These are phyloP conservation scores for Uropsilus gracilis DNA, from an alignment of 2,113 vertebrate genomes.

Conservation along the genomic window DNA sequence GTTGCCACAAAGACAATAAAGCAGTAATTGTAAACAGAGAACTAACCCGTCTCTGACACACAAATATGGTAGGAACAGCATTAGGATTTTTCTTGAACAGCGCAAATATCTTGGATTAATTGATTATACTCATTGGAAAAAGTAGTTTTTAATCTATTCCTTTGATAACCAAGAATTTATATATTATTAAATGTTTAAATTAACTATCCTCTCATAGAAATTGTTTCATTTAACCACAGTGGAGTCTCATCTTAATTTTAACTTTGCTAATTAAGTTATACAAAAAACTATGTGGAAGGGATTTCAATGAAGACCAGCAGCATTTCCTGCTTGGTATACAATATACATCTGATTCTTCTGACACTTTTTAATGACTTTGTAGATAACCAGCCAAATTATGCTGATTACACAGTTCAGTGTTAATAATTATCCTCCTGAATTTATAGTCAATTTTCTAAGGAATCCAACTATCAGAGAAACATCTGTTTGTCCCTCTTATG, in stretches of 20 bases:
- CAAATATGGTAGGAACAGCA: neutral
- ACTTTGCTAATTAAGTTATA: conserved; percentile 69
- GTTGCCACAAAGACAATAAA: neutral
- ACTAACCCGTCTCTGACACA: neutral
- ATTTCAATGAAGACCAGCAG: conserved; percentile 36
- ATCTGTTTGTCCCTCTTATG: conserved; percentile 73
- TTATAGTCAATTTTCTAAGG: conserved; percentile 77
- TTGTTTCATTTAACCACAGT: conserved; percentile 67
- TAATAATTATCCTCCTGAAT: conserved; percentile 83
- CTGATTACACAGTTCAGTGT: conserved; percentile 74
- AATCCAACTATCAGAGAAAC: conserved; percentile 78
- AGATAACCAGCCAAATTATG: conserved; percentile 66
- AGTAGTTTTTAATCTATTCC: conserved; percentile 45
- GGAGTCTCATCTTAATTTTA: conserved; percentile 75
- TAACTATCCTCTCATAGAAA: conserved; percentile 69
- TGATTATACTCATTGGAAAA: conserved; percentile 61
- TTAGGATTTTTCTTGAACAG: conserved; percentile 18
- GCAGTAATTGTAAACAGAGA: neutral
- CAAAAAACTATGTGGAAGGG: conserved; percentile 47
- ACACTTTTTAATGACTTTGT: conserved; percentile 77
- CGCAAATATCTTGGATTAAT: conserved; percentile 62
- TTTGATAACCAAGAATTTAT: conserved; percentile 63
- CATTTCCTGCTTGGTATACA: conserved; percentile 48
- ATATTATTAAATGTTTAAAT: conserved; percentile 75
- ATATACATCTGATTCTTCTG: conserved; percentile 69